Evolutionary conservation across 2,113 vertebrate genomes (phyloP).

Genomic region (Montifringilla adamsi): DNA sequence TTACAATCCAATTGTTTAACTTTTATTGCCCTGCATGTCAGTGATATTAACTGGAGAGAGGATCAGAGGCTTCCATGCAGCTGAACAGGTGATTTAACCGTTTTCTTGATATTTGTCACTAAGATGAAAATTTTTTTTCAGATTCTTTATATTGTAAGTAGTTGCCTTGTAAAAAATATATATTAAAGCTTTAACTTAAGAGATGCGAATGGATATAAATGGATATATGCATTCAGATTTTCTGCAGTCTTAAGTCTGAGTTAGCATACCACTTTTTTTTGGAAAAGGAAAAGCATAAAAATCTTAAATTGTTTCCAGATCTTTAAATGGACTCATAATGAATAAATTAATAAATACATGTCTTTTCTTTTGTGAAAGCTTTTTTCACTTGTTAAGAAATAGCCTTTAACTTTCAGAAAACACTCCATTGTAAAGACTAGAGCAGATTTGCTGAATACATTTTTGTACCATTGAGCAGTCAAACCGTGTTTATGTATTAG

Average conservation of each 20-base stretch:
- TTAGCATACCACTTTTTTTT: not conserved
- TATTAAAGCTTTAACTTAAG: not conserved
- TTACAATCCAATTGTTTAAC: constrained; percentile 25
- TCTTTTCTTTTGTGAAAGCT: not conserved
- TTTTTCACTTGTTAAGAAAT: not conserved
- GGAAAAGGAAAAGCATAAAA: not conserved
- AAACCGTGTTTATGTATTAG: not conserved
- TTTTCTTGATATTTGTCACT: not conserved
- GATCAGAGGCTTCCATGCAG: not conserved
- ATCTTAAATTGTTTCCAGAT: not conserved
- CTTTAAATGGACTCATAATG: not conserved
- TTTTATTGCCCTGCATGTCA: constrained; percentile 23
- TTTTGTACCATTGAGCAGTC: not conserved
- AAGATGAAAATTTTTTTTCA: not conserved
- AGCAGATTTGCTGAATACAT: not conserved
- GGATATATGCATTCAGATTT: not conserved
- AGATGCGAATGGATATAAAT: not conserved
- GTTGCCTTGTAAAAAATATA: not conserved
- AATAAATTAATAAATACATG: not conserved
- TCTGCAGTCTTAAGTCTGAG: not conserved
- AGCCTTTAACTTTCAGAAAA: not conserved
- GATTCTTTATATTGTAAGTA: not conserved
- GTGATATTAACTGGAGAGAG: not conserved
- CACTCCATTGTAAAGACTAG: not conserved
- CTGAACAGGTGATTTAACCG: not conserved